Percentiles rank a stretch among this genome's conserved stretches.
Evolutionary conservation across 2,888 invertebrate species (phyloP).

Genomic region (Notocelia uddmanniana): DNA sequence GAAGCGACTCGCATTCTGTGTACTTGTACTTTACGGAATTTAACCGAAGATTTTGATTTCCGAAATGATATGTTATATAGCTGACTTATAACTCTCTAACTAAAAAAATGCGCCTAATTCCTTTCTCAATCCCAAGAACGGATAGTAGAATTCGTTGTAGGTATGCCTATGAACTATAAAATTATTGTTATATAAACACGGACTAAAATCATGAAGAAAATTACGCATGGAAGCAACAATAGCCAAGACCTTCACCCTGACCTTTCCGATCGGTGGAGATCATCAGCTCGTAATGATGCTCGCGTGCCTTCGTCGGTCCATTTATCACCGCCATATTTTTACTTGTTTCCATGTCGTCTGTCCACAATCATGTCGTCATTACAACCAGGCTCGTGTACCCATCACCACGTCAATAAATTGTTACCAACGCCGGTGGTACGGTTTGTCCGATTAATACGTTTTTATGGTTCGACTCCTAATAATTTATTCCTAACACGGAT

Average conservation of each 20-base stretch:
- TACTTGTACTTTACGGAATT: constrained; percentile 17
- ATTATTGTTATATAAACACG: background rate
- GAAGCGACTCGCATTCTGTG: constrained; percentile 16
- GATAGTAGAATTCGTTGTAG: no score
- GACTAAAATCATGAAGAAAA: background rate
- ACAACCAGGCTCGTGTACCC: constrained; percentile 75
- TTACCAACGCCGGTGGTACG: constrained; percentile 78
- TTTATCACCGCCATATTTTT: constrained; percentile 81
- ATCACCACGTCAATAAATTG: constrained; percentile 80
- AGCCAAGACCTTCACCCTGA: constrained; percentile 38
- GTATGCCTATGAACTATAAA: background rate
- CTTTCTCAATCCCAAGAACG: background rate
- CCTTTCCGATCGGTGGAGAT: constrained; percentile 48
- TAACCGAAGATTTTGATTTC: background rate
- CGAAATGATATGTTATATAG: no score
- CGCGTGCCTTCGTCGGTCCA: constrained; percentile 73
- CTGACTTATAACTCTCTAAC: no score
- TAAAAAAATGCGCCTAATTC: background rate
- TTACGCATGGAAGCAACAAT: constrained; percentile 18
- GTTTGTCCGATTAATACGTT: constrained; percentile 75
- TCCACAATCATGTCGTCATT: constrained; percentile 84
- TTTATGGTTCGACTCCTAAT: constrained; percentile 70
- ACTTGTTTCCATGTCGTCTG: constrained; percentile 80
- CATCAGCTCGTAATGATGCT: constrained; percentile 68
- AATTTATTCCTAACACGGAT: constrained; percentile 55